These are phyloP conservation scores for human (Homo sapiens) DNA, from an alignment of 2,113 vertebrate genomes.

Conservation along the genomic window GRCh38 chr11:64629501-64630000, in stretches of 20 bases:
- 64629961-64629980: not conserved
- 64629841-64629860: not conserved
- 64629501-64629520: not conserved
- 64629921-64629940: slow-evolving; percentile 2
- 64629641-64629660: not conserved
- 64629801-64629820: not conserved
- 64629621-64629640: not conserved
- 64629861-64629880: not conserved
- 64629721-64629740: accelerated
- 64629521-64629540: not conserved
- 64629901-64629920: not conserved
- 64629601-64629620: slow-evolving; percentile 14
- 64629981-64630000: not conserved
- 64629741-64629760: not conserved
- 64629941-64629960: not conserved
- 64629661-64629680: not conserved
- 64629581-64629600: not conserved
- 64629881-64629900: not conserved
- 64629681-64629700: not conserved
- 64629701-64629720: not conserved
- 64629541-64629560: not conserved
- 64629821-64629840: not conserved
- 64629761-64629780: not conserved
- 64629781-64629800: not conserved
- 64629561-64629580: not conserved